Evolutionary conservation across 2,113 vertebrate genomes (phyloP), one percentile per base, ranked within the genome.

Genomic region (Apodemus speciosus): DNA sequence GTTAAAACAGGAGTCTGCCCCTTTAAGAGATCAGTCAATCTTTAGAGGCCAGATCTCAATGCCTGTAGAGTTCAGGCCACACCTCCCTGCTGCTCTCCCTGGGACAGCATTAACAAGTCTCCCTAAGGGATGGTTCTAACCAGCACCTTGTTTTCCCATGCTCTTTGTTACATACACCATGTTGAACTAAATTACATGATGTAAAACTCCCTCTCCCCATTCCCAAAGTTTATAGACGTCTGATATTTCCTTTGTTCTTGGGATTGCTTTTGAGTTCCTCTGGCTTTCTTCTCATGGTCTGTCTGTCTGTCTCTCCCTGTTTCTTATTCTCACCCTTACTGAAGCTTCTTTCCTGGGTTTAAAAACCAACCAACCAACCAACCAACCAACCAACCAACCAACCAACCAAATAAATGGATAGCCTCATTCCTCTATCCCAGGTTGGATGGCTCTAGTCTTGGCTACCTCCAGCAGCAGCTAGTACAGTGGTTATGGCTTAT

Each of bases 371-470:
- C 38, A 80, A 21, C 9, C 27, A 76, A 11, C 32, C 58, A 88
- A 75, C 27, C 62, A 64, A 64, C 25, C 66, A 68, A 35, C 5
- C 32, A 68, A 6, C 13, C 68, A 69, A n/a, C 68, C 68, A 69
- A 16, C 30, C 60, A 81, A 83, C 3, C 11, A 79, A 23, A 32
- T 18, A 53, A 79, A 51, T 53, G 32, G 35, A 56, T 21, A 79
- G 20, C 35, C 35, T 56, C 51, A 13, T 5, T 79, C 76, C 16
- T 32, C 68, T 9, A 56, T 25, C 51, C 51, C 35, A 27, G 46
- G 27, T 71, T 81, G 38, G 27, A 69, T 75, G 10, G 93, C 35
- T 93, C 93, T 46, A 87, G 86, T 38, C 32, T 80, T 92, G 69
- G 71, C 71, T 88, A 10, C 18, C 30, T 62, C 80, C 4, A 72